Evolutionary conservation across 2,888 invertebrate genomes (phyloP).

Genomic region (Habrosyne pyritoides): DNA sequence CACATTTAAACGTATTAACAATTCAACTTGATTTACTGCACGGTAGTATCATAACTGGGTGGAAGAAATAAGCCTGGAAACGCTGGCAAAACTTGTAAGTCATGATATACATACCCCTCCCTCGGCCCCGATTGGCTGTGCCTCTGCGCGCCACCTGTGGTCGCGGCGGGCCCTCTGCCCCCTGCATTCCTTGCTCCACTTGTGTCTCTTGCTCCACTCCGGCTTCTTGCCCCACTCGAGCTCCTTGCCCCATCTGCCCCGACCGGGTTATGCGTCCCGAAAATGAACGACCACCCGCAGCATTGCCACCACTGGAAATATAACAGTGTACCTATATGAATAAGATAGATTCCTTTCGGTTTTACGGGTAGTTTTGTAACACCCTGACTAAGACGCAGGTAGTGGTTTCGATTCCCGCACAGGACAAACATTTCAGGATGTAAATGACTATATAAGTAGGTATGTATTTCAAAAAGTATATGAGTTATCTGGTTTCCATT

Average conservation of each 20-base stretch:
- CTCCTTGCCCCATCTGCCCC: slow-evolving; percentile 8
- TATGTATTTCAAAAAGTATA: too few species aligned
- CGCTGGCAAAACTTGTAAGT: too few species aligned
- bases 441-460: too few species aligned
- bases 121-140: slow-evolving; percentile 15
- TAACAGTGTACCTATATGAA: background rate
- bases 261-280: background rate
- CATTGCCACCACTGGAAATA: background rate
- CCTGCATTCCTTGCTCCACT: slow-evolving; percentile 15
- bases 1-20: too few species aligned
- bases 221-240: slow-evolving; percentile 13
- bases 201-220: slow-evolving; percentile 14
- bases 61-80: too few species aligned
- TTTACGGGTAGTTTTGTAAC: too few species aligned
- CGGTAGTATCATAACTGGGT: too few species aligned
- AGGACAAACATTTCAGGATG: too few species aligned
- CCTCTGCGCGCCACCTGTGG: slow-evolving; percentile 2
- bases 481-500: too few species aligned
- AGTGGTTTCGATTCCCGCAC: too few species aligned
- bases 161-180: slow-evolving; percentile 18
- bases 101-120: slow-evolving; percentile 29
- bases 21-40: too few species aligned
- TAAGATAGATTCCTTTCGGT: background rate
- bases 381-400: too few species aligned
- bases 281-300: background rate